Evolutionary conservation across 2,113 vertebrate genomes (phyloP).

Genomic region (Oreochromis spilurus): DNA sequence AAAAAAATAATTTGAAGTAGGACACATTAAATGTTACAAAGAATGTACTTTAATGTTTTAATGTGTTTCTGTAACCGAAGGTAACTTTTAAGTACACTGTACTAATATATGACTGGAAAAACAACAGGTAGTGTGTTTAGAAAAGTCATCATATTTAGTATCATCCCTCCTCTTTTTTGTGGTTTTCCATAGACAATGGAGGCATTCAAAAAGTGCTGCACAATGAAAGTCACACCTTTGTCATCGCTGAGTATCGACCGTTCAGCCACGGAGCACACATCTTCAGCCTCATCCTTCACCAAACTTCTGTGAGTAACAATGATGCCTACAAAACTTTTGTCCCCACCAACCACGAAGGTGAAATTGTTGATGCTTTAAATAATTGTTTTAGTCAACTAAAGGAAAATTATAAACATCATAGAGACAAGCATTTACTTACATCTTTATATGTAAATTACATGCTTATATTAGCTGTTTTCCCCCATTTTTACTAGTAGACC

Average conservation of each 20-base stretch:
- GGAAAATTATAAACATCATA: not conserved
- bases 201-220: conserved; percentile 59
- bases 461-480: too few relatives aligned
- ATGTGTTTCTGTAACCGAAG: not conserved
- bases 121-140: not conserved
- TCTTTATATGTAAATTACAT: not conserved
- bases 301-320: conserved; percentile 42
- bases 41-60: not conserved
- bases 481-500: not conserved
- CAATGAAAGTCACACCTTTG: not conserved
- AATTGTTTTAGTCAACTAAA: not conserved
- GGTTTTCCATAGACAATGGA: conserved; percentile 45
- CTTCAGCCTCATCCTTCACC: conserved; percentile 29
- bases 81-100: not conserved
- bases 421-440: not conserved
- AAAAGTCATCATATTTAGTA: not conserved
- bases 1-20: accelerated
- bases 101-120: not conserved
- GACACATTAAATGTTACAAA: not conserved
- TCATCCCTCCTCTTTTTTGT: not conserved
- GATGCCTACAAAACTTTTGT: not conserved
- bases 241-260: conserved; percentile 57
- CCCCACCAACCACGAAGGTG: not conserved
- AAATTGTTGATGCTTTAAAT: not conserved
- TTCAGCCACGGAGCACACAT: conserved; percentile 1